Evolutionary conservation across 1,140 invertebrate species (phyloP), one percentile per base, ranked within the genome.

Genomic region (Pseudomyrmex sp.): DNA sequence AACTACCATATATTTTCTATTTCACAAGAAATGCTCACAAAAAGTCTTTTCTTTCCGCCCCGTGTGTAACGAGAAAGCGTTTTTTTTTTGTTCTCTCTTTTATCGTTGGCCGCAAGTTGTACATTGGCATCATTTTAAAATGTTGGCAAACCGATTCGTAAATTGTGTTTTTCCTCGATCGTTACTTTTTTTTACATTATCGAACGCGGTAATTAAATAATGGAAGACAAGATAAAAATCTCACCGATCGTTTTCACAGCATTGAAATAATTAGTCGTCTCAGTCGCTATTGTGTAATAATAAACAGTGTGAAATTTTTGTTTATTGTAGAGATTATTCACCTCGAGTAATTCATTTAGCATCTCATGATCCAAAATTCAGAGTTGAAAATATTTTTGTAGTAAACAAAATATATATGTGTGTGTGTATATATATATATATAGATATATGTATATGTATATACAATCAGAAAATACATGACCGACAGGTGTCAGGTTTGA

Each of bases 381-480:
- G 10, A 52, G 1, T 63, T 18, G 10, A 15, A 26, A 66, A 52
- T 52, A n/a, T 44, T 58, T 62, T 61, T 12, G 56, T 9, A 82
- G 73, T 82, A 75, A 75, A 76, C 35, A 75, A 82, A 82, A 75
- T 82, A 76, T 74, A 72, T 73, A 23, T n/a, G 54, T 54, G 5
- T 35, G 35, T 35, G 35, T 35, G 44, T 15, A 0, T 70, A 59
- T 79, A n/a, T 79, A 7, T 35, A 26, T 26, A 2, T 26, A 46
- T 72, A 35, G 8, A 66, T 77, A 68, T 23, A 26, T 26, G 2
- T 26, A 26, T 77, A 52, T 15, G 2, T 70, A 79, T 79, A 23
- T 79, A 79, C 65, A 70, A 70, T 4, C 54, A 59, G 15, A 46
- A 80, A 46, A 80, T 80, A 80, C 44, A 58, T 56, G 35, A 77